Percentiles rank a stretch among this genome's conserved stretches.
phyloP scores from a whole-genome alignment of 2,113 vertebrate genomes.

The Diphyllodes magnificus region DNA sequence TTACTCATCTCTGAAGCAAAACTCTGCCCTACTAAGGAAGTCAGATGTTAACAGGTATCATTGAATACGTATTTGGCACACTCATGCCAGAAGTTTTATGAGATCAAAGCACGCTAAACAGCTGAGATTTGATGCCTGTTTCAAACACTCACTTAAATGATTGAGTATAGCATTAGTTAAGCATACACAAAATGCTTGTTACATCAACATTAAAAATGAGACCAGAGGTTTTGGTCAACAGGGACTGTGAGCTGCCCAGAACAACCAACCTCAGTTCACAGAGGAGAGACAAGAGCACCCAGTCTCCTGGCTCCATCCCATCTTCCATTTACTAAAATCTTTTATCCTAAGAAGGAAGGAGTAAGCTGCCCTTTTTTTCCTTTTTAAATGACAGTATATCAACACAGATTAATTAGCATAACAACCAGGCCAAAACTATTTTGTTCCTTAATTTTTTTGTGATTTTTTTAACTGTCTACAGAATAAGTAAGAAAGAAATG shows the following conservation, averaged over 20 bases:
- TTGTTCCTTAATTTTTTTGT: too few species aligned
- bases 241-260: background rate
- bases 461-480: background rate
- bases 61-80: background rate
- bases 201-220: background rate
- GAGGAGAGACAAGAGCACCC: background rate
- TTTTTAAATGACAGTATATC: background rate
- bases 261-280: background rate
- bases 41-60: background rate
- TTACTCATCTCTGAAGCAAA: background rate
- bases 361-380: background rate
- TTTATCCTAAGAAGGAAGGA: background rate
- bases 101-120: background rate
- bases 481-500: background rate
- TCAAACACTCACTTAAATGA: background rate
- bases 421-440: background rate
- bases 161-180: background rate
- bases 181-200: background rate
- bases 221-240: background rate
- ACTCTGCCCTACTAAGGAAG: background rate
- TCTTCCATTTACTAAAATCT: background rate
- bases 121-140: background rate
- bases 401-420: background rate
- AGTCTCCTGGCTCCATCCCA: background rate
- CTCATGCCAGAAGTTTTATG: background rate